Percentiles rank a stretch among this genome's conserved stretches.
These are phyloP conservation scores for Syngnathus floridae DNA, from an alignment of 2,113 vertebrate genomes.

Conservation along the genomic window DNA sequence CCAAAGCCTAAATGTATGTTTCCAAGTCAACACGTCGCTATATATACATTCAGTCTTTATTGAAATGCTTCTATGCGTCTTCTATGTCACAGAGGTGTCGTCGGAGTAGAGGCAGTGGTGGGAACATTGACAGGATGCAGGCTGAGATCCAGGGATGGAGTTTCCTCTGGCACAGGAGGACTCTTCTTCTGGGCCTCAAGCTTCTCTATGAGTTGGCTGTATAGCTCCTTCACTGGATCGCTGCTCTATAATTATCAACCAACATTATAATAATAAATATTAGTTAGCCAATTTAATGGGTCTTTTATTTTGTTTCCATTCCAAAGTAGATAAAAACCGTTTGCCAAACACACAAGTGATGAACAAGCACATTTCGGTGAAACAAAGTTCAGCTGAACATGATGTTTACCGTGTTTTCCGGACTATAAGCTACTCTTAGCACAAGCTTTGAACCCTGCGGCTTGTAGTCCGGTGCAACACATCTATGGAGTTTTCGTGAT, in stretches of 20 bases:
- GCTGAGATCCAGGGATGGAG: slow-evolving; percentile 81
- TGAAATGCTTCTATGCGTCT: background rate
- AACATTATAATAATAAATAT: background rate
- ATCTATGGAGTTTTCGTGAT: too few species aligned
- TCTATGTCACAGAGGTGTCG: slow-evolving; percentile 55
- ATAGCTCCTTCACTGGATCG: slow-evolving; percentile 87
- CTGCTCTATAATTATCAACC: slow-evolving; percentile 71
- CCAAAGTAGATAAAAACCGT: background rate
- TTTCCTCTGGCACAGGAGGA: slow-evolving; percentile 70
- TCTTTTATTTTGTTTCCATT: background rate
- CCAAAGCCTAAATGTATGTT: slow-evolving; percentile 4
- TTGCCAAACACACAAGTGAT: background rate
- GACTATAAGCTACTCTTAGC: too few species aligned
- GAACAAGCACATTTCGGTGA: background rate
- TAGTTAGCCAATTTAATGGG: background rate
- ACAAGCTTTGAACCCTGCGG: too few species aligned
- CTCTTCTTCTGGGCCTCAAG: slow-evolving; percentile 84
- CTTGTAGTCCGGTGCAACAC: too few species aligned
- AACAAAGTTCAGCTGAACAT: background rate
- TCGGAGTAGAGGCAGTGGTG: slow-evolving; percentile 56
- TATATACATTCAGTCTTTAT: slow-evolving; percentile 5
- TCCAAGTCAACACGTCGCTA: background rate
- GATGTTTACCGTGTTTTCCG: too few species aligned
- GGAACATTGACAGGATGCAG: slow-evolving; percentile 76
- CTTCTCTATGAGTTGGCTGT: slow-evolving; percentile 81